Evolutionary conservation across 2,888 invertebrate genomes (phyloP).

Genomic region (Agonopterix subpropinquella): DNA sequence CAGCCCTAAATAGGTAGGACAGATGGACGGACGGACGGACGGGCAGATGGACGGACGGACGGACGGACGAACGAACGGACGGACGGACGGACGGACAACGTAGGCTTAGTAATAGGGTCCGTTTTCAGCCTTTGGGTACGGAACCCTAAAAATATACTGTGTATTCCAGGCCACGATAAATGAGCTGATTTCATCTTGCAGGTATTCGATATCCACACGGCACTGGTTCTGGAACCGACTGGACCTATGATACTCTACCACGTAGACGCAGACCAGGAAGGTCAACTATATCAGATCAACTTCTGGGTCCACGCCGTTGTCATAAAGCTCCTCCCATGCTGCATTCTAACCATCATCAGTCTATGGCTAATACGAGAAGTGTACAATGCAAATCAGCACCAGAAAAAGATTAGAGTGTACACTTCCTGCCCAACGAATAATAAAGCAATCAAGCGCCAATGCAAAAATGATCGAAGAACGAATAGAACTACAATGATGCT

Average conservation of each 20-base stretch:
- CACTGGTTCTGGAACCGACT: constrained; percentile 66
- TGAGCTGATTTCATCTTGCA: constrained; percentile 18
- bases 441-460: constrained; percentile 53
- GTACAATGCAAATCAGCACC: constrained; percentile 81
- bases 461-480: constrained; percentile 58
- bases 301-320: constrained; percentile 89
- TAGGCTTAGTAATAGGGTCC: no score
- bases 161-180: no score
- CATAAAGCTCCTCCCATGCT: constrained; percentile 87
- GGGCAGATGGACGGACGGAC: no score
- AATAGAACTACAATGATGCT: constrained; percentile 94
- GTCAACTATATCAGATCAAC: constrained; percentile 80
- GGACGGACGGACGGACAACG: no score
- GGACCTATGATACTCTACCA: constrained; percentile 64
- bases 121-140: no score
- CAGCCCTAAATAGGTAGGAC: no score
- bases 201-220: constrained; percentile 69
- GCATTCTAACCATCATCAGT: constrained; percentile 84
- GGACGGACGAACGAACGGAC: no score
- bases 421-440: constrained; percentile 57
- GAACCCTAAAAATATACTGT: no score
- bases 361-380: constrained; percentile 82
- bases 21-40: no score
- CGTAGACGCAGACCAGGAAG: constrained; percentile 74
- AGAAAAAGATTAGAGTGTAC: constrained; percentile 75